Evolutionary conservation across 2,888 invertebrate species (phyloP), one percentile per base, ranked within the genome.

Genomic region (Tetragnatha montana): DNA sequence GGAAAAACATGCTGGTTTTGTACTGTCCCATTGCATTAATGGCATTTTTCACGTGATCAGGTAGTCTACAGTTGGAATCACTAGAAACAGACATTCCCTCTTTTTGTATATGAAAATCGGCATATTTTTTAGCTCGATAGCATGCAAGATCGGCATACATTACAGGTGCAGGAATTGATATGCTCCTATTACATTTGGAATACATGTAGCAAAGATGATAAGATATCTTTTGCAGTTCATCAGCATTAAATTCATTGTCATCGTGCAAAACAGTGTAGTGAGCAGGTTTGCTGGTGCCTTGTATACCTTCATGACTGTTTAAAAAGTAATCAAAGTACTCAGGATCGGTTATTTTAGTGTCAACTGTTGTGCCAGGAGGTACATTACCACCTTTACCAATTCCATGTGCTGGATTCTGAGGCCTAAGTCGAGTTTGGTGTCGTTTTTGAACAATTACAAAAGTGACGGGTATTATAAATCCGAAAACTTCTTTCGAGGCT

Each of bases 361-460:
- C 98, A 0, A 98, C 97, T 0, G 97, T 95, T 0, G 98, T 98
- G 0, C 98, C 98, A 0, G 98, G 97, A 8, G 96, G 96, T 0
- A 97, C 97, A 93, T 97, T 97, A 6, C 93, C 93, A 90, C 93
- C 93, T 70, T 92, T 92, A 0, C 94, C 94, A n/a, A 89, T 75
- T 17, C 92, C 91, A 49, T 92, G 90, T 10, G 47, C 47, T 0
- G 50, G 69, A 73, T 91, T 81, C 14, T 50, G 51, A 10, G 92
- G 92, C 12, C 87, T 80, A 69, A 69, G 93, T 93, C 99, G 95
- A 0, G 98, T 98, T 93, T 99, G 99, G 94, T 99, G 99, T 0
- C 99, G 95, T 94, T 99, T 99, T 93, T 99, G 98, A 0, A 99
- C 99, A 14, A 99, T 96, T 74, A 99, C 94, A 93, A 98, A 98